Conservation (phyloP, 2,888 invertebrate genomes). For the Acanthoscelides obtectus region DNA sequence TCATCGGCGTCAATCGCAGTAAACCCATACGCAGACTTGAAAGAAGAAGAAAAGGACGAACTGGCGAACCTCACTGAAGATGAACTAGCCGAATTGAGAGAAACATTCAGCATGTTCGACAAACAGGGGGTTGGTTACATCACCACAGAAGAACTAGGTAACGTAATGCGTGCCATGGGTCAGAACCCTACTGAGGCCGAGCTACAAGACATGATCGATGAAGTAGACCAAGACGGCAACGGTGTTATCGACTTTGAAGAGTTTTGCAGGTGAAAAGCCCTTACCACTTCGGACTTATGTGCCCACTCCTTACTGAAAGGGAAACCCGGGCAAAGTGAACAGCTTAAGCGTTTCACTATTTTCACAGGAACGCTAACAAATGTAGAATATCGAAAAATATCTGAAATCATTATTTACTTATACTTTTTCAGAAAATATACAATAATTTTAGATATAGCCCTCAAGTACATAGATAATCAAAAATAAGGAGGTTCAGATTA, state of each 20-base stretch:
- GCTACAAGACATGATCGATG: conserved; percentile 2
- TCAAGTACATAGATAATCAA: too few species aligned
- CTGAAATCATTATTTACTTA: too few species aligned
- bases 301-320: too few species aligned
- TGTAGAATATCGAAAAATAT: too few species aligned
- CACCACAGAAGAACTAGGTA: not conserved
- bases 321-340: too few species aligned
- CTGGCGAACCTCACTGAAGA: not conserved
- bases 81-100: not conserved
- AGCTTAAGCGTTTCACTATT: too few species aligned
- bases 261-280: not conserved
- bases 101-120: not conserved
- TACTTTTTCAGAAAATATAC: too few species aligned
- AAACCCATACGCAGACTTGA: not conserved
- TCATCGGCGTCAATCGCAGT: not conserved
- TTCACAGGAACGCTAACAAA: too few species aligned
- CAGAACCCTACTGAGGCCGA: conserved; percentile 1
- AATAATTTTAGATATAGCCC: too few species aligned
- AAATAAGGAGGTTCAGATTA: too few species aligned
- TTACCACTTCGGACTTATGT: too few species aligned
- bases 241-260: not conserved
- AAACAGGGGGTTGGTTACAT: not conserved
- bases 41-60: not conserved
- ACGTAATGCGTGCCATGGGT: conserved; percentile 1
- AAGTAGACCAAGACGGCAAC: not conserved